phyloP scores from a whole-genome alignment of 35 echinoderm and acorn worm species.

The Stichopus chloronotus region DNA sequence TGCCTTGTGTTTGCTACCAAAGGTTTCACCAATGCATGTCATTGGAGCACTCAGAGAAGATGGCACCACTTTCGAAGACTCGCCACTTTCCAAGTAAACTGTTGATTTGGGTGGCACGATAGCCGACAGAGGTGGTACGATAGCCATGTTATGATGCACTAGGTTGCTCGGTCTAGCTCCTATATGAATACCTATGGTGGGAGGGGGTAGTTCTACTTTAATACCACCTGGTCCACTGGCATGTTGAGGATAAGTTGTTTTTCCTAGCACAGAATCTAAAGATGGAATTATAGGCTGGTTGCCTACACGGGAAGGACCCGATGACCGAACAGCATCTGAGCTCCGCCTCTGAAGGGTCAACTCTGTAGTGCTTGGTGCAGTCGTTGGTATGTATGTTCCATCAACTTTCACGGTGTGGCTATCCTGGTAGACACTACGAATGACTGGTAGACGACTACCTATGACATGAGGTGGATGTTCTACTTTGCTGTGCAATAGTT shows the following conservation, averaged over 20 bases:
- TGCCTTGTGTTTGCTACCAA: slow-evolving; percentile 6
- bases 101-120: not conserved
- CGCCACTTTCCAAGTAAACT: slow-evolving; percentile 32
- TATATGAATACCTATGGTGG: slow-evolving; percentile 75
- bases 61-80: slow-evolving; percentile 40
- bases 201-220: slow-evolving; percentile 69
- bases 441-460: not conserved
- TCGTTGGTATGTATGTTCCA: slow-evolving; percentile 11
- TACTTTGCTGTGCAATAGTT: not conserved
- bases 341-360: not conserved
- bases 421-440: slow-evolving; percentile 32
- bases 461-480: not conserved
- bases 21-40: slow-evolving; percentile 41
- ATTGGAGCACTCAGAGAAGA: slow-evolving; percentile 54
- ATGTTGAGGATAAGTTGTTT: slow-evolving; percentile 32
- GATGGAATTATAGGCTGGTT: slow-evolving; percentile 2
- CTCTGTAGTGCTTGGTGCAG: not conserved
- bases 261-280: slow-evolving; percentile 46
- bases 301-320: not conserved
- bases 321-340: not conserved
- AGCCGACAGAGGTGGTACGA: slow-evolving; percentile 16
- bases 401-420: slow-evolving; percentile 20
- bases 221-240: slow-evolving; percentile 64
- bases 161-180: slow-evolving; percentile 52
- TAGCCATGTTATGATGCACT: slow-evolving; percentile 45